A percentile compares a stretch with the other conserved stretches of the same genome.
These are phyloP conservation scores for Orthosia incerta DNA, from an alignment of 2,888 invertebrate species.

Conservation along the genomic window DNA sequence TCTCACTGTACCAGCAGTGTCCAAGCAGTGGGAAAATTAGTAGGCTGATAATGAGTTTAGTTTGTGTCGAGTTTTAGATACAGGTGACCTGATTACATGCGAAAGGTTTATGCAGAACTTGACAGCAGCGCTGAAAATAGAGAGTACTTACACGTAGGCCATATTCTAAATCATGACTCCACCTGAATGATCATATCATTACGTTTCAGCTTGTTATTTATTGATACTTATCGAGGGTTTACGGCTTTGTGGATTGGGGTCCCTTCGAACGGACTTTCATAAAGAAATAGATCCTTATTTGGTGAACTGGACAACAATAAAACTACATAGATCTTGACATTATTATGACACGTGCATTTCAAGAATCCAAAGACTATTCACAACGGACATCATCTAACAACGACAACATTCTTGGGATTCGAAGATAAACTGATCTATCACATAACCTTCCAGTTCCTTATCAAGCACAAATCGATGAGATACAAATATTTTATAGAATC, in stretches of 20 bases:
- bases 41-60: too few species aligned
- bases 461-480: conserved; percentile 11
- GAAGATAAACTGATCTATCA: conserved; percentile 26
- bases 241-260: too few species aligned
- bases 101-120: not conserved
- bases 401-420: not conserved
- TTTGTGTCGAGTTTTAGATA: too few species aligned
- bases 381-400: conserved; percentile 1
- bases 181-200: too few species aligned
- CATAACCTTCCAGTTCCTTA: conserved; percentile 6
- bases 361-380: not conserved
- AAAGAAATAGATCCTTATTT: not conserved
- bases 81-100: not conserved
- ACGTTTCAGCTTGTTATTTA: too few species aligned
- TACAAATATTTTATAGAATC: conserved; percentile 17
- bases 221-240: too few species aligned
- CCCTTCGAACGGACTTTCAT: too few species aligned
- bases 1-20: too few species aligned
- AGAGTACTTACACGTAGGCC: too few species aligned
- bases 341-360: not conserved
- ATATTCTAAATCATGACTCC: too few species aligned
- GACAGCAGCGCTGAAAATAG: too few species aligned
- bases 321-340: not conserved
- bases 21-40: too few species aligned
- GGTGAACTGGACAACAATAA: not conserved